Base-by-base conservation (phyloP, 53 echinoderm and acorn worm genomes). In the Luidia sarsii region DNA sequence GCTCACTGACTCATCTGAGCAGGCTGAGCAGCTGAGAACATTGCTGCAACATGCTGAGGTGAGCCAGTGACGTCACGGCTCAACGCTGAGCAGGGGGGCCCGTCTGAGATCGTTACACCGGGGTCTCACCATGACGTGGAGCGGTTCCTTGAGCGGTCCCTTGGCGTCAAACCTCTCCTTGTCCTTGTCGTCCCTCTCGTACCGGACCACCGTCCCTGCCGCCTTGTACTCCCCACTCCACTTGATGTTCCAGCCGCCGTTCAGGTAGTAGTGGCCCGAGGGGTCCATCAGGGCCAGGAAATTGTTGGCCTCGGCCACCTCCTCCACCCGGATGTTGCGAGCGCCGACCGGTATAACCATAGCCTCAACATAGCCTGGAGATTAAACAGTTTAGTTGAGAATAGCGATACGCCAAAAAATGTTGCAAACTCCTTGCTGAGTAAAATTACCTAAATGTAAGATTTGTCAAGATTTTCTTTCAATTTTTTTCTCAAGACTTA, bases 331-430 rank as follows among this genome's bases (percentile, higher is more conserved):
- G 59, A 99, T 94, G 56, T 94, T 88, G 25, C 99, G 71, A 0
- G 99, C 99, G 9, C 94, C 94, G 9, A 83, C 73, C 6, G 99
- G 99, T 10, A 99, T 91, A 9, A 91, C 85, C 34, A 83, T 89
- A 20, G 88, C 88, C 53, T 87, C 90, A 3, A 87, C 79, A 30
- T 88, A 90, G n/a, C 97, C 97, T 96, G 65, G 11, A 2, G 41
- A 46, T n/a, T n/a, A n/a, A n/a, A n/a, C n/a, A n/a, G n/a, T n/a
- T n/a, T n/a, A n/a, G n/a, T n/a, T n/a, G n/a, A n/a, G n/a, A n/a
- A n/a, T n/a, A n/a, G n/a, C n/a, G n/a, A n/a, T n/a, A n/a, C n/a
- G n/a, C n/a, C n/a, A n/a, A n/a, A n/a, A n/a, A n/a, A n/a, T n/a
- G n/a, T n/a, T n/a, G n/a, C n/a, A n/a, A n/a, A n/a, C n/a, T n/a